Evolutionary conservation across 1,140 invertebrate genomes (phyloP).

Genomic region (Drosophila mauritiana): DNA sequence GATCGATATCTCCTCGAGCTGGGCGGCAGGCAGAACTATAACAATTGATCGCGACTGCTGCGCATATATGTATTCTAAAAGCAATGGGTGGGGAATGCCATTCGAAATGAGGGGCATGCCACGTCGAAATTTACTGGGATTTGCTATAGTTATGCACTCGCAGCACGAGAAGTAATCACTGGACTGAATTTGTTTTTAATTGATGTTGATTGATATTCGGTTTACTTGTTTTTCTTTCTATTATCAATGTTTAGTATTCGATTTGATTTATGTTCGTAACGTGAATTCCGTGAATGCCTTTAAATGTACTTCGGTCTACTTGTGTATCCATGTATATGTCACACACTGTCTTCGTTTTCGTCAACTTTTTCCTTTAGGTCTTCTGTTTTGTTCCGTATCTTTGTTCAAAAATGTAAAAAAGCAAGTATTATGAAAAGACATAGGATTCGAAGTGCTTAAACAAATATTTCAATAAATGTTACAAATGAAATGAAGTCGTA

Average conservation of each 20-base stretch:
- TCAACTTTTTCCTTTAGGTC: slow-evolving; percentile 30
- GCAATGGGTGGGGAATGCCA: slow-evolving; percentile 28
- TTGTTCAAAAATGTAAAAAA: slow-evolving; percentile 64
- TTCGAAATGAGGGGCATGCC: slow-evolving; percentile 31
- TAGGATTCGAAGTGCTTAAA: slow-evolving; percentile 55
- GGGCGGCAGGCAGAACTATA: slow-evolving; percentile 91
- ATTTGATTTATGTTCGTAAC: slow-evolving; percentile 66
- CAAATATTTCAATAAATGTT: slow-evolving; percentile 39
- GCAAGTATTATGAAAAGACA: slow-evolving; percentile 76
- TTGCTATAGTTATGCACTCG: slow-evolving; percentile 37
- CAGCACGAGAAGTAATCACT: slow-evolving; percentile 59
- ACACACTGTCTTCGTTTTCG: slow-evolving; percentile 27
- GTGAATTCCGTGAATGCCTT: slow-evolving; percentile 56
- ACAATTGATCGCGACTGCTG: slow-evolving; percentile 75
- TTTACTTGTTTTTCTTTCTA: slow-evolving; percentile 65
- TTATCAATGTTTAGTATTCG: slow-evolving; percentile 53
- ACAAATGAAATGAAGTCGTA: slow-evolving; percentile 33
- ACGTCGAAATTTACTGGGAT: slow-evolving; percentile 39
- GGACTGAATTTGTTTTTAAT: slow-evolving; percentile 78
- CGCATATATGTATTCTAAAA: slow-evolving; percentile 45
- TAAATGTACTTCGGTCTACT: slow-evolving; percentile 50
- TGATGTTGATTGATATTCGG: slow-evolving; percentile 60
- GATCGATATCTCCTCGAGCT: slow-evolving; percentile 94
- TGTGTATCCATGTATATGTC: slow-evolving; percentile 45
- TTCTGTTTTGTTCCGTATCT: slow-evolving; percentile 43